Evolutionary conservation across 2,888 invertebrate genomes (phyloP), one percentile per base, ranked within the genome.

Genomic region (Trissoscelio sp.): DNA sequence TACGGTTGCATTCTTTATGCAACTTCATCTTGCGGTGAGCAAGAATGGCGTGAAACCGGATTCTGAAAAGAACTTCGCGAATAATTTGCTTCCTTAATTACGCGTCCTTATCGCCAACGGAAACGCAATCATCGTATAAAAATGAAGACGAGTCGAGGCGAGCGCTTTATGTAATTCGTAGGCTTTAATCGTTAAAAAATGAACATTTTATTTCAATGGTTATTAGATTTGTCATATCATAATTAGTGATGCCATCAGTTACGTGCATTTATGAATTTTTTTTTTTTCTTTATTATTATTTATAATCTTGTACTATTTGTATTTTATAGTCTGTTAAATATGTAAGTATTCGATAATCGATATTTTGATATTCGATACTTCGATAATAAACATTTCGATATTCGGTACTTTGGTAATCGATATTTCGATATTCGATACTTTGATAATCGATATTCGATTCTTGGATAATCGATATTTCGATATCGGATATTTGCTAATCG

Each of bases 21-120:
- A 73, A 79, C 60, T 79, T 79, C 72, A 79, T 79, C 79, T 79
- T 60, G 48, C 64, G 48, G 37, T 48, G n/a, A n/a, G 31, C 37
- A 69, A 77, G 69, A 67, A 77, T 69, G 60, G 69, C 69, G 62
- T 67, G 79, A 79, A 79, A 79, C 72, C 79, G 72, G 69, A 79
- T 79, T 79, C 66, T 55, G 60, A 73, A 60, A 44, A 73, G 66
- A 79, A 79, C 28, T n/a, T 58, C 42, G 55, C 44, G 73, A 73
- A 73, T 79, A 79, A 79, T 73, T 79, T 67, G 67, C 73, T 79
- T 79, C 73, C 79, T 79, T 62, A 79, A 79, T 79, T 79, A 73
- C 42, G 62, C 73, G 42, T 42, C 44, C 53, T 73, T 79, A 79
- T 79, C 79, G 66, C 62, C 12, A 74, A 69, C 79, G 79, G 79